phyloP scores from a whole-genome alignment of 2,797 vertebrate genomes.

The Tapera naevia region DNA sequence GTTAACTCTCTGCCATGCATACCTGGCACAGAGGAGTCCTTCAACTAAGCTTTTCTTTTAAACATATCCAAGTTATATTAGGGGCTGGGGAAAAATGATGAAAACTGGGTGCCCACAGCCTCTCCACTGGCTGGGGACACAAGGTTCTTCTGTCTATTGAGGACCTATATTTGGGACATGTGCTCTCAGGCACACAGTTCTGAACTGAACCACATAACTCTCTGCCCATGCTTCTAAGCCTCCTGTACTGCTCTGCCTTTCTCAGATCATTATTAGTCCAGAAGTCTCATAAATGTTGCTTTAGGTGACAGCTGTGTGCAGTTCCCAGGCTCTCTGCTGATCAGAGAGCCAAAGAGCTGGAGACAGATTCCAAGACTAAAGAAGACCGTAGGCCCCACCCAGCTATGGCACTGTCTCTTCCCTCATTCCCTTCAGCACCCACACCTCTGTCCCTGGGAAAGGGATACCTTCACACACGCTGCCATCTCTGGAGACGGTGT shows the following conservation, averaged over 20 bases:
- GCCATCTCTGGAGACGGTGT: slow-evolving; percentile 78
- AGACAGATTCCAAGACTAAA: background rate
- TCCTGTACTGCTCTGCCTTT: background rate
- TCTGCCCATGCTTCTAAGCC: background rate
- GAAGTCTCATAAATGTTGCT: background rate
- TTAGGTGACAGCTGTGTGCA: background rate
- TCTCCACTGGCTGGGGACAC: background rate
- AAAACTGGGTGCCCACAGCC: background rate
- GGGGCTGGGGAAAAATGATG: background rate
- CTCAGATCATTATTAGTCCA: background rate
- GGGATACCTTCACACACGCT: slow-evolving; percentile 76
- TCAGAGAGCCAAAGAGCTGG: background rate
- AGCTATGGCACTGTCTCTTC: background rate
- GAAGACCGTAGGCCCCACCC: background rate
- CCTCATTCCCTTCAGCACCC: background rate
- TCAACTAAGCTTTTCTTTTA: background rate
- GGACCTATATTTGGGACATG: background rate
- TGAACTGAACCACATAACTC: background rate
- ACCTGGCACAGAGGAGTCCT: background rate
- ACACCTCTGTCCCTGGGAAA: background rate
- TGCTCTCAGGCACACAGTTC: background rate
- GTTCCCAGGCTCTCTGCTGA: background rate
- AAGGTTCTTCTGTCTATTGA: background rate
- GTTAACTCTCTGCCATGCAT: background rate
- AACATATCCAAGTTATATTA: background rate